These are phyloP conservation scores for Oncorhynchus masou DNA, from an alignment of 2,113 vertebrate genomes.

Conservation along the genomic window DNA sequence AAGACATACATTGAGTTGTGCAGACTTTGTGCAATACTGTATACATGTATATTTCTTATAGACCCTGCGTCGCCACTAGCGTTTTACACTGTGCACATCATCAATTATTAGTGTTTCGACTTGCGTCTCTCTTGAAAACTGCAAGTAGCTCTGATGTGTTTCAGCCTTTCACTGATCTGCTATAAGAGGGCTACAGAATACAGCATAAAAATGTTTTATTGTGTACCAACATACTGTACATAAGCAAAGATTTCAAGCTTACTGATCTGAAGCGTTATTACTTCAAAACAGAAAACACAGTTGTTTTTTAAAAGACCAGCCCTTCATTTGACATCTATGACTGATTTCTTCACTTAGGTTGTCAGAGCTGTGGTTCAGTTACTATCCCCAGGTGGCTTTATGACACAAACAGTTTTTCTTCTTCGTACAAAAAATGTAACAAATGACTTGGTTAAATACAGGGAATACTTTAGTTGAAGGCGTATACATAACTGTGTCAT, in stretches of 20 bases:
- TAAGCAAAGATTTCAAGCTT: constrained; percentile 23
- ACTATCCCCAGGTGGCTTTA: constrained; percentile 1
- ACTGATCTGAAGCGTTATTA: constrained; percentile 22
- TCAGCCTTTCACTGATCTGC: constrained; percentile 26
- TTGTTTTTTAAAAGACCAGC: constrained; percentile 38
- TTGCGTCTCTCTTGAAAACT: constrained; percentile 31
- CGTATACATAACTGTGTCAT: constrained; percentile 1
- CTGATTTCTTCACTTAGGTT: background rate
- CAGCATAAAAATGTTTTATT: constrained; percentile 27
- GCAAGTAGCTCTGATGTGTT: constrained; percentile 26
- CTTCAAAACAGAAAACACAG: constrained; percentile 28
- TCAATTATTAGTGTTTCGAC: constrained; percentile 4
- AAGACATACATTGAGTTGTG: constrained; percentile 57
- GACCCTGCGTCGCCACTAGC: constrained; percentile 34
- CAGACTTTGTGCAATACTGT: constrained; percentile 56
- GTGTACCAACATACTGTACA: too few relatives aligned
- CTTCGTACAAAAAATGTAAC: constrained; percentile 3
- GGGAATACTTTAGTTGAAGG: constrained; percentile 6
- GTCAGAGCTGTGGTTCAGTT: constrained; percentile 3
- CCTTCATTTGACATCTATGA: constrained; percentile 32
- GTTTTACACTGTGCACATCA: constrained; percentile 32
- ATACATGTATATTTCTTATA: constrained; percentile 38
- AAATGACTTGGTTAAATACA: constrained; percentile 3
- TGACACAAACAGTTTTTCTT: background rate
- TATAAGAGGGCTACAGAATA: constrained; percentile 37